Evolutionary conservation across 2,113 vertebrate species (phyloP).

Genomic region (Fulmarus glacialis): DNA sequence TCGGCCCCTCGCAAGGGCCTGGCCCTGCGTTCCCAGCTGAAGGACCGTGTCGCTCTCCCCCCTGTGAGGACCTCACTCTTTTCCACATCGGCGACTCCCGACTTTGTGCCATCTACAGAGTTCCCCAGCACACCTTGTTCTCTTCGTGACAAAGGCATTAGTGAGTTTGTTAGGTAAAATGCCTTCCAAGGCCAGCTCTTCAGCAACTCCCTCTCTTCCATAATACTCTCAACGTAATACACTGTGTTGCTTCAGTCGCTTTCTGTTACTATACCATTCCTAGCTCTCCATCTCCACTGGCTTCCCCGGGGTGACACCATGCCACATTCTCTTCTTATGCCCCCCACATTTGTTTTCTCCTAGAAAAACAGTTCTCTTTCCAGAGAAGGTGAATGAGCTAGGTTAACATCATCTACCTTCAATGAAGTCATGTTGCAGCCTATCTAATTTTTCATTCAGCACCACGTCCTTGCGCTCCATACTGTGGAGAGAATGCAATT

Average conservation of each 20-base stretch:
- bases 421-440: neutral
- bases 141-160: fast-evolving
- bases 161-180: fast-evolving
- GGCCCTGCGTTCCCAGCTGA: fast-evolving
- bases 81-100: fast-evolving
- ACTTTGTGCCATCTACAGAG: fast-evolving
- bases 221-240: fast-evolving
- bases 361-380: neutral
- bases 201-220: too few relatives aligned
- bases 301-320: too few relatives aligned
- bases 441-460: neutral
- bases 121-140: neutral
- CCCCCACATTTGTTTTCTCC: fast-evolving
- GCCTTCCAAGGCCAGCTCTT: neutral
- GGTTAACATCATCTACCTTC: neutral
- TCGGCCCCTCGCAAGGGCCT: neutral
- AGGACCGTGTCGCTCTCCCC: neutral
- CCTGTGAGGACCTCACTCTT: fast-evolving
- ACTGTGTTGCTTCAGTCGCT: fast-evolving
- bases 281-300: fast-evolving
- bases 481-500: neutral
- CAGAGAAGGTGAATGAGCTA: neutral
- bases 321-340: neutral
- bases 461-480: neutral
- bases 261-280: fast-evolving